phyloP scores from a whole-genome alignment of 2,113 vertebrate genomes.

The Agapornis roseicollis region DNA sequence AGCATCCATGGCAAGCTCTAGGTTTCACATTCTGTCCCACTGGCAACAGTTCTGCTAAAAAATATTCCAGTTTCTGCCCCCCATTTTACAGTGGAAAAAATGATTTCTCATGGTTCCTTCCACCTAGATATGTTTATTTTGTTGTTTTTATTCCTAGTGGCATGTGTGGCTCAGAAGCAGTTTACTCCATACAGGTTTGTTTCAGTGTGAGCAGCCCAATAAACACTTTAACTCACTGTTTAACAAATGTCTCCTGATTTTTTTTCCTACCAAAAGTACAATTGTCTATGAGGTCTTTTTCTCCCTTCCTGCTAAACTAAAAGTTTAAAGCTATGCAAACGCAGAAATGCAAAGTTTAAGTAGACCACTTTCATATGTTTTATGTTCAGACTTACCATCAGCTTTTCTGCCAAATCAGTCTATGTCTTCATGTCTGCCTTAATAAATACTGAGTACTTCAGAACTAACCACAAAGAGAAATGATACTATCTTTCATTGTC shows the following conservation, averaged over 20 bases:
- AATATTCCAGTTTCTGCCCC: fast-evolving
- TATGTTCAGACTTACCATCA: background rate
- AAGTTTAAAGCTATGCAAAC: background rate
- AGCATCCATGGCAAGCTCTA: background rate
- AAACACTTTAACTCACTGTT: background rate
- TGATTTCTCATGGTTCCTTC: background rate
- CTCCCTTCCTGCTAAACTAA: background rate
- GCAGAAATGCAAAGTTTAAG: background rate
- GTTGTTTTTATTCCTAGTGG: background rate
- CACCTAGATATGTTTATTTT: background rate
- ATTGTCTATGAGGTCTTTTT: background rate
- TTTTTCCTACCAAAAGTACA: background rate
- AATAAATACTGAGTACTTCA: background rate
- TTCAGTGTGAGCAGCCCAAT: background rate
- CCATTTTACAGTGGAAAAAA: background rate
- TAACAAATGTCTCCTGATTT: background rate
- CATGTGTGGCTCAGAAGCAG: background rate
- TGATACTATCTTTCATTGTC: background rate
- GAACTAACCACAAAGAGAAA: background rate
- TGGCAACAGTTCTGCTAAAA: background rate
- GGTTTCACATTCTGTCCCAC: background rate
- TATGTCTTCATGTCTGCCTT: background rate
- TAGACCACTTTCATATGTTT: background rate
- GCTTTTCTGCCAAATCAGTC: background rate
- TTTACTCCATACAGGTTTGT: background rate